Evolutionary conservation across 2,113 vertebrate species (phyloP), one percentile per base, ranked within the genome.

Genomic region (Colossoma macropomum): DNA sequence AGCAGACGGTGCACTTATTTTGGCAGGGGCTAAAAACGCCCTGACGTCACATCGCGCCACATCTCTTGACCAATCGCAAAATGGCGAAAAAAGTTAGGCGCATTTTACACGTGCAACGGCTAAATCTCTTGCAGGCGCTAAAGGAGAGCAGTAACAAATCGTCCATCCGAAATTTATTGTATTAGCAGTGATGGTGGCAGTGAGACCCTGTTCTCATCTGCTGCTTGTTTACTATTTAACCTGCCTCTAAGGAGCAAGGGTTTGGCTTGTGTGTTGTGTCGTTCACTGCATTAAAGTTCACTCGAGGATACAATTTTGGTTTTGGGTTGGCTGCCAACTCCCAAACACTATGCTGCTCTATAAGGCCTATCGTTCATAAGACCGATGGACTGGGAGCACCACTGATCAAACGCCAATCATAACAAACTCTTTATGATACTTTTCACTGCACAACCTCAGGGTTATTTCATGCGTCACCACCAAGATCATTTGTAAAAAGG

Each of bases 1-100:
- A 93, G 88, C 89, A 89, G 91, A 93, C 90, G 87, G 85, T 90
- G 86, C 88, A 90, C 87, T 88, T 88, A 91, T 89, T 90, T 92
- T 90, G 92, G 92, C 91, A 92, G 87, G 91, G 84, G 91, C 90
- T 92, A 91, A 91, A 91, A 92, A 93, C 91, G 92, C 90, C 90
- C 81, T 88, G 80, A 97, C 96, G 96, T 98, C 97, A 98, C 94
- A 96, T 98, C 97, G 96, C 96, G 94, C 97, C 97, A 99, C 92
- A 83, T 92, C 92, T 90, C 81, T 93, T 92, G 90, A 93, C 97
- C 97, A 99, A 99, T 96, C 87, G 92, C 93, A 92, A 77, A 91
- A 80, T 38, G 91, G 92, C 32, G 45, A 77, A 76, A 27, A 62
- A 12, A 56, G 52, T 50, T 65, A 56, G 72, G 7, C 30, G 17